These are phyloP conservation scores for Eledona agricola DNA, from an alignment of 2,888 invertebrate species.

Conservation along the genomic window DNA sequence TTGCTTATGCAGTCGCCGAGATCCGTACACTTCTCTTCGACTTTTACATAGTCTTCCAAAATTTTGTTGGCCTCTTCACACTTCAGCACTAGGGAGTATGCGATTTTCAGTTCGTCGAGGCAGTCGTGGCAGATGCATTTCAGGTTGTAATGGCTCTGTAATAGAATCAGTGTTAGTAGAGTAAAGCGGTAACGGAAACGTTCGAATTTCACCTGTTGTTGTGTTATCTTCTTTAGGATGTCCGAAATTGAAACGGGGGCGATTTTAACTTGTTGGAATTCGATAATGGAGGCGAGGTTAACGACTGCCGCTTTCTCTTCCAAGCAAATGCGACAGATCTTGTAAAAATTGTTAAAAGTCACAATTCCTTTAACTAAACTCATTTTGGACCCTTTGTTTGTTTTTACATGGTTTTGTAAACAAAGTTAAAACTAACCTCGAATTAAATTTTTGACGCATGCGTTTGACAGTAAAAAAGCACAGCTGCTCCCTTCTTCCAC, in stretches of 20 bases:
- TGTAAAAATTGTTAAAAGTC: slow-evolving; percentile 35
- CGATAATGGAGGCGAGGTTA: slow-evolving; percentile 42
- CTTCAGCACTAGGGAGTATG: slow-evolving; percentile 47
- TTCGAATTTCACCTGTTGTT: slow-evolving; percentile 43
- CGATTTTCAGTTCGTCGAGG: slow-evolving; percentile 41
- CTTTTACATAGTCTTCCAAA: slow-evolving; percentile 41
- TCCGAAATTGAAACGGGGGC: slow-evolving; percentile 41
- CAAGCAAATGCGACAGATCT: slow-evolving; percentile 47
- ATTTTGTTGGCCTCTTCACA: slow-evolving; percentile 45
- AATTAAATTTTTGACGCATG: slow-evolving; percentile 1
- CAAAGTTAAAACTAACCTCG: slow-evolving; percentile 22
- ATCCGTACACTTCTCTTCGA: too few species aligned
- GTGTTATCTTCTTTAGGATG: slow-evolving; percentile 42
- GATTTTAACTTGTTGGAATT: slow-evolving; percentile 40
- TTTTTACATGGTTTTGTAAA: slow-evolving; percentile 3
- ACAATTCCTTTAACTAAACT: slow-evolving; percentile 13
- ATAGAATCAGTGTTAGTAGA: too few species aligned
- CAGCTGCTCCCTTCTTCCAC: too few species aligned
- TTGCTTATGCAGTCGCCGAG: too few species aligned
- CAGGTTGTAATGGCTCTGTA: too few species aligned
- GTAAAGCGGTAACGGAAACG: too few species aligned
- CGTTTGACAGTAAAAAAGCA: slow-evolving; percentile 7
- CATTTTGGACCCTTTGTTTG: slow-evolving; percentile 8
- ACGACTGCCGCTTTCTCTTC: slow-evolving; percentile 41
- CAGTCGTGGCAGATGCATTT: slow-evolving; percentile 48